A percentile compares a stretch with the other conserved stretches of the same genome.
Conservation (phyloP, 2,797 vertebrate species). For the Pangasius krempfi region DNA sequence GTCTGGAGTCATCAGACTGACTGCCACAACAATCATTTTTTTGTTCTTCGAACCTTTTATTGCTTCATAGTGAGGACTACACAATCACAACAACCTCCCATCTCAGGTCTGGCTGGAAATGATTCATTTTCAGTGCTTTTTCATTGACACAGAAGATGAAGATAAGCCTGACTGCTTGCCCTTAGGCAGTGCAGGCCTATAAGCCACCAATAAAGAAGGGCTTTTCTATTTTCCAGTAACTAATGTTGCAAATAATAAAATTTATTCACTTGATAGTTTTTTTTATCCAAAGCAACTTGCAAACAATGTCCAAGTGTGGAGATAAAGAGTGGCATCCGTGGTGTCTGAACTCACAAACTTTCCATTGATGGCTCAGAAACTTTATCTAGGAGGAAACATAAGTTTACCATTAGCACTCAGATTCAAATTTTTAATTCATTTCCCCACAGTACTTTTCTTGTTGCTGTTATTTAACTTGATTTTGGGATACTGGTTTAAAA, state of each 20-base stretch:
- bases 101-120: conserved; percentile 36
- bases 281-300: neutral
- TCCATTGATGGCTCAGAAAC: neutral
- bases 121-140: conserved; percentile 43
- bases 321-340: neutral
- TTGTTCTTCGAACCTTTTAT: conserved; percentile 38
- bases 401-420: neutral
- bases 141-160: conserved; percentile 26
- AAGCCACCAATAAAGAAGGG: neutral
- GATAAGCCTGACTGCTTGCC: conserved; percentile 11
- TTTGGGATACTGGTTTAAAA: neutral
- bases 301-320: neutral
- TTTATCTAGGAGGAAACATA: neutral
- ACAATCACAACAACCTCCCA: conserved; percentile 7
- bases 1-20: conserved; percentile 20
- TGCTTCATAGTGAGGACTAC: conserved; percentile 7
- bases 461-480: neutral
- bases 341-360: neutral
- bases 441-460: neutral
- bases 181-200: neutral
- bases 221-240: neutral
- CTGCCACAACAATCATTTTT: conserved; percentile 17
- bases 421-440: neutral
- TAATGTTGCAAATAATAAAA: conserved; percentile 10
- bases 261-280: neutral